Percentiles rank a stretch among this genome's conserved stretches.
These are phyloP conservation scores for Teleogryllus occipitalis DNA, from an alignment of 1,140 invertebrate genomes.

Conservation along the genomic window DNA sequence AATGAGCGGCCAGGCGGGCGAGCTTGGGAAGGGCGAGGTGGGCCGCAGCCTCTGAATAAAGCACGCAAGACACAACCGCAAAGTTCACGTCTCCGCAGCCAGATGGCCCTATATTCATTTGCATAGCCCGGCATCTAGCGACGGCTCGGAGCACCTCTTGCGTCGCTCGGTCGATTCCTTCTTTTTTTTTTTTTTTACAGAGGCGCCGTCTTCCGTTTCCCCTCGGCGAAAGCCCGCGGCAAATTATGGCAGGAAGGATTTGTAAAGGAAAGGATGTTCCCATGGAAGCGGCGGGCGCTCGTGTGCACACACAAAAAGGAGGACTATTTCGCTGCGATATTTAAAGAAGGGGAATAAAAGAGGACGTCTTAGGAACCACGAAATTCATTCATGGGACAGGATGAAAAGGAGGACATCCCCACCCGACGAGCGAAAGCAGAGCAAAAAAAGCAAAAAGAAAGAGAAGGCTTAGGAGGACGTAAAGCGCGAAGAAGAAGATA, in stretches of 20 bases:
- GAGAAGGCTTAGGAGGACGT: not conserved
- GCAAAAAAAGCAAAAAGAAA: not conserved
- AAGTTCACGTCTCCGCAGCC: not conserved
- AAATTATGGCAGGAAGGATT: slow-evolving; percentile 2
- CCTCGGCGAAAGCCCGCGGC: not conserved
- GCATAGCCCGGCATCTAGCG: not conserved
- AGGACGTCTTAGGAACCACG: not conserved
- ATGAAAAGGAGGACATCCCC: not conserved
- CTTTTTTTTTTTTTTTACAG: not conserved
- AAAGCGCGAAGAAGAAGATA: too few relatives aligned
- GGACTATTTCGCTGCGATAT: not conserved
- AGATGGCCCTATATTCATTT: not conserved
- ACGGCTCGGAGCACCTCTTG: not conserved
- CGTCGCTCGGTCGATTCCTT: not conserved
- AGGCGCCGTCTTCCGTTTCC: not conserved
- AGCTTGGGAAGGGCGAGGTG: not conserved
- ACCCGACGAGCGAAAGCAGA: not conserved
- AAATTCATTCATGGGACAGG: not conserved
- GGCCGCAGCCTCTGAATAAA: not conserved
- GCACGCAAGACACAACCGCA: not conserved
- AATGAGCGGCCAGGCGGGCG: not conserved
- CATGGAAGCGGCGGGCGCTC: not conserved
- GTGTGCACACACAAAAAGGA: not conserved
- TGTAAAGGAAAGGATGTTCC: slow-evolving; percentile 4
- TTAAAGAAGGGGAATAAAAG: slow-evolving; percentile 2